These are phyloP conservation scores for Tachina lurida DNA, from an alignment of 2,888 invertebrate genomes.

Conservation along the genomic window DNA sequence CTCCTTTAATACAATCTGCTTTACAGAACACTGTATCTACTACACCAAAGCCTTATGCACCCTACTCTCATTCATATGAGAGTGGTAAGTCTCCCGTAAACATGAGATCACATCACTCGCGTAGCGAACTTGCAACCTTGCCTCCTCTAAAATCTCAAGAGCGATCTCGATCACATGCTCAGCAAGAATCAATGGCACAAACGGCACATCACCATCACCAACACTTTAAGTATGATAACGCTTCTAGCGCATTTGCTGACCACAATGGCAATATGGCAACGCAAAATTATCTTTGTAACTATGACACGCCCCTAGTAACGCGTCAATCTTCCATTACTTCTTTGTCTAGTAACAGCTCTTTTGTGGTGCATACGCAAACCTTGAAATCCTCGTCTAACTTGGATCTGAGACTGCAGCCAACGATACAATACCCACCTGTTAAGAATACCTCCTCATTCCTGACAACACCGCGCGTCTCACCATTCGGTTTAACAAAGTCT, in stretches of 20 bases:
- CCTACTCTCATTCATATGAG: slow-evolving; percentile 42
- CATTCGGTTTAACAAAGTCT: slow-evolving; percentile 75
- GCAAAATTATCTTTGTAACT: slow-evolving; percentile 8
- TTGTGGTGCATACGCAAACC: slow-evolving; percentile 11
- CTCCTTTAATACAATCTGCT: slow-evolving; percentile 5
- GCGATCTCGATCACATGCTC: slow-evolving; percentile 27
- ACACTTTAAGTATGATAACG: slow-evolving; percentile 26
- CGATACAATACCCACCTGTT: slow-evolving; percentile 33
- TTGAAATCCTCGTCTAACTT: slow-evolving; percentile 21
- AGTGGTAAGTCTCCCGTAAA: slow-evolving; percentile 63
- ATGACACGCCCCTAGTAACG: slow-evolving; percentile 34
- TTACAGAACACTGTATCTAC: slow-evolving; percentile 42
- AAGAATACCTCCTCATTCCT: slow-evolving; percentile 73
- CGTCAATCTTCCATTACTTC: slow-evolving; percentile 65
- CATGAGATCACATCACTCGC: slow-evolving; percentile 70
- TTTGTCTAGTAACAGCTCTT: slow-evolving; percentile 53
- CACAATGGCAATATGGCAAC: slow-evolving; percentile 72
- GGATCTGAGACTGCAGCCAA: slow-evolving; percentile 23
- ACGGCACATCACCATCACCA: slow-evolving; percentile 30
- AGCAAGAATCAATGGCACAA: slow-evolving; percentile 27
- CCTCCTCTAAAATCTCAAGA: slow-evolving; percentile 70
- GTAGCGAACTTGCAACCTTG: slow-evolving; percentile 30
- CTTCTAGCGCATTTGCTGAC: slow-evolving; percentile 6
- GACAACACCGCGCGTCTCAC: slow-evolving; percentile 75
- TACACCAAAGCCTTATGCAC: slow-evolving; percentile 59